These are phyloP conservation scores for Bambusicola thoracicus DNA, from an alignment of 2,113 vertebrate genomes.

Conservation along the genomic window DNA sequence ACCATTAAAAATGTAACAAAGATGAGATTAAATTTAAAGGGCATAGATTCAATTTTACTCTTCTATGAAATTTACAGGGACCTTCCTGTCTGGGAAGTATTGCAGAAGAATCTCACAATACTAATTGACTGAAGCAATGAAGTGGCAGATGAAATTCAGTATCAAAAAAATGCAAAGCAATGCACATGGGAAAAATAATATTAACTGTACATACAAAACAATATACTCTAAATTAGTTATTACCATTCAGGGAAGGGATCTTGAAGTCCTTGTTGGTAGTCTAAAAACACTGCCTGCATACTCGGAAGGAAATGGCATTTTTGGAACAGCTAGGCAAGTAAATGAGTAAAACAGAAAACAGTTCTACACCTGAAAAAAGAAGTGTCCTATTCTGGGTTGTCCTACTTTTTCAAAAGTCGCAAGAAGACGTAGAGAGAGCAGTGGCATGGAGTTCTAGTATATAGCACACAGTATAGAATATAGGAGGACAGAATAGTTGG, in stretches of 20 bases:
- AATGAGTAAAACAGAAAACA: not conserved
- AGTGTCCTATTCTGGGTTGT: not conserved
- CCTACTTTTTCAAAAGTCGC: not conserved
- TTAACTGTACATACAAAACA: not conserved
- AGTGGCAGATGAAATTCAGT: not conserved
- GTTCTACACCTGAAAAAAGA: not conserved
- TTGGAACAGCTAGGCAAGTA: not conserved
- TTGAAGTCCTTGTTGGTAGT: not conserved
- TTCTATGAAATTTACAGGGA: not conserved
- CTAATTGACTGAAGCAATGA: slow-evolving; percentile 23
- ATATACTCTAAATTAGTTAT: slow-evolving; percentile 19
- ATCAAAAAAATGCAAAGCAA: not conserved
- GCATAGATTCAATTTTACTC: not conserved
- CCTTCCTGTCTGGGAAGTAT: not conserved
- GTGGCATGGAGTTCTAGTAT: not conserved
- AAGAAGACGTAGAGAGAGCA: not conserved
- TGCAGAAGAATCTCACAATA: not conserved
- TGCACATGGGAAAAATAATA: slow-evolving; percentile 21
- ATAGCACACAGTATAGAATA: not conserved
- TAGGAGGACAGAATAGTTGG: not conserved
- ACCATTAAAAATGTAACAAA: not conserved
- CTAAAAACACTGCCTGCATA: not conserved
- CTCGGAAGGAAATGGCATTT: not conserved
- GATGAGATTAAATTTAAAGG: slow-evolving; percentile 13
- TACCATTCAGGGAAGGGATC: not conserved